A percentile compares a stretch with the other conserved stretches of the same genome.
Conservation (phyloP, 2,888 invertebrate genomes). For the Tethea ocularis region DNA sequence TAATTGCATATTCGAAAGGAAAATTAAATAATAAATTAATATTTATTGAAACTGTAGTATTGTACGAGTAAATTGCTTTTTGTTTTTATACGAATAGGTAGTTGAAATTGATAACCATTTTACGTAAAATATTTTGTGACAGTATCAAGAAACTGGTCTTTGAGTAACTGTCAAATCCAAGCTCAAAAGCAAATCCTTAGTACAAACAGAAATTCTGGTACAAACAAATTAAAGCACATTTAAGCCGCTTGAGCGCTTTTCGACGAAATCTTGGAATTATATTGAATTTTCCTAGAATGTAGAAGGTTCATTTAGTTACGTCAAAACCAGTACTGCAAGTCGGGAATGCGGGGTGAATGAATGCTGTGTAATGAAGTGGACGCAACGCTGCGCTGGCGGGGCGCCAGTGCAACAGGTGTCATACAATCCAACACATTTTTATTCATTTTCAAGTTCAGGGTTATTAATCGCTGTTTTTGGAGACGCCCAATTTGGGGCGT, state of each 20-base stretch:
- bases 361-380: not conserved
- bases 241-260: not conserved
- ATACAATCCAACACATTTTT: not conserved
- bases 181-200: no score
- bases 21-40: not conserved
- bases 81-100: no score
- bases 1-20: not conserved
- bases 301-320: not conserved
- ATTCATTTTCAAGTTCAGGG: not conserved
- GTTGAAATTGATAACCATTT: no score
- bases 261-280: not conserved
- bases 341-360: slow-evolving; percentile 3
- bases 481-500: not conserved
- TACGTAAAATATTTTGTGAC: no score
- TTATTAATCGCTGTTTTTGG: not conserved
- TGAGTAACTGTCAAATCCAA: not conserved
- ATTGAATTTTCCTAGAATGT: not conserved
- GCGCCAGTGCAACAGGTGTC: slow-evolving; percentile 3
- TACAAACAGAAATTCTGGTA: not conserved
- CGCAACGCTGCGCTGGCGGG: not conserved
- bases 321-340: not conserved
- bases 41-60: not conserved
- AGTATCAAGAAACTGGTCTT: not conserved
- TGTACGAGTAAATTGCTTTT: not conserved
- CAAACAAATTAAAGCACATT: not conserved